Base-by-base conservation (phyloP, 53 echinoderm and acorn worm species). In the Holothuria leucospilota region DNA sequence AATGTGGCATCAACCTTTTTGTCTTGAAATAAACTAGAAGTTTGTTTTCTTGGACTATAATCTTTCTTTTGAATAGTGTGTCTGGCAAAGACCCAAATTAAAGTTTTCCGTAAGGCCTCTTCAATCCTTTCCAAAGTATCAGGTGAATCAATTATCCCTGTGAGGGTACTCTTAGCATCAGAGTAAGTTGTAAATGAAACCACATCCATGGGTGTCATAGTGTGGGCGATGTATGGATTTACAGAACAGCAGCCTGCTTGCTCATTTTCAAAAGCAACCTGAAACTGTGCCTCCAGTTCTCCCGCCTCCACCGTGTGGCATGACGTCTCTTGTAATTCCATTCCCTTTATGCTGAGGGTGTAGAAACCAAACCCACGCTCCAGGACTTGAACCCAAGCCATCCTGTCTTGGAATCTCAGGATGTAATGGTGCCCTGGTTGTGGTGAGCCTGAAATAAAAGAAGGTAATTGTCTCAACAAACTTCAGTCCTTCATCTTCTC, bases 281-380 rank as follows among this genome's bases (percentile, higher is more conserved):
- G 92, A 71, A 97, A 97, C 71, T 95, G 90, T 38, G 91, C 98
- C 41, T 97, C 98, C 27, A 97, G 86, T 24, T 86, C 73, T 10
- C 86, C 90, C 28, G 98, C 98, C 88, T 97, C 98, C 21, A 92
- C 90, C 5, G 98, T 97, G 88, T 97, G 98, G 66, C 98, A 97
- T 62, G 98, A 97, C 1, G 98, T 97, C 67, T 97, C 98, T 63
- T 97, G 95, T 13, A 97, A 84, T 64, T 97, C 98, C 93, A 97
- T 91, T 38, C 98, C 98, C 84, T 97, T 95, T 68, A 97, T 81
- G 85, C 93, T 91, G 69, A 97, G 40, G 21, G 90, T 93, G 77
- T 92, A 93, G 85, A 79, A 97, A 38, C 98, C 95, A 90, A 88
- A 93, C 8, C 98, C 98, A 61, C 86, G 34, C 87, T 97, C 98